Evolutionary conservation across 2,113 vertebrate genomes (phyloP), one percentile per base, ranked within the genome.

Genomic region (Tricholaema leucomelas): DNA sequence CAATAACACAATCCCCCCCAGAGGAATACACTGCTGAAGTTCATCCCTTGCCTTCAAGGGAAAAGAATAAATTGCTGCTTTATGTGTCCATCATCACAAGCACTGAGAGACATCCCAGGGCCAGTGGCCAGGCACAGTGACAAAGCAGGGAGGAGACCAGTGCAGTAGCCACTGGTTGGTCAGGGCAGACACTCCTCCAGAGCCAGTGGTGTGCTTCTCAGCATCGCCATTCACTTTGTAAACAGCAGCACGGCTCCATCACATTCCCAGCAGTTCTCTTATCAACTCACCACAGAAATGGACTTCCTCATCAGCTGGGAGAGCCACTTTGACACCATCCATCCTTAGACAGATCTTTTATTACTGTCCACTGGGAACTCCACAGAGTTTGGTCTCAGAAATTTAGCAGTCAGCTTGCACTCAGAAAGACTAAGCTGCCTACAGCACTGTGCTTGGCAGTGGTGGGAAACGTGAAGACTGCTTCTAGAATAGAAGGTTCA

Each of bases 401-500:
- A 33, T 35, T 73, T 28, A 56, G 52, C 46, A 55, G 66, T 36
- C 70, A 86, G 1, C 42, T 56, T 2, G 4, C 17, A 54, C 35
- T 12, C 77, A 44, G 31, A 16, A 13, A 19, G 38, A 6, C 60
- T 9, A 33, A 74, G 24, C 79, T 48, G 60, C 9, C 18, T 21
- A 10, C 4, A 8, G 24, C 6, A 2, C 31, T 3, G 24, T 28
- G 46, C 75, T 59, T 15, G 17, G 40, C 48, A 44, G 2, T 0
- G 21, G n/a, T 4, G 31, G 58, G 36, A 66, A 40, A 66, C 23
- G 6, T 16, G 8, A 33, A 33, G 52, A 78, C 5, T 16, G 21
- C 61, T 81, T 75, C 65, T 18, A 42, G 42, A 14, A 86, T 84
- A 92, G 86, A 64, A 84, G n/a, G 65, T 42, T 86, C 48, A 30